Conservation (phyloP, 2,888 invertebrate genomes). For the Cheiracanthium punctorium region DNA sequence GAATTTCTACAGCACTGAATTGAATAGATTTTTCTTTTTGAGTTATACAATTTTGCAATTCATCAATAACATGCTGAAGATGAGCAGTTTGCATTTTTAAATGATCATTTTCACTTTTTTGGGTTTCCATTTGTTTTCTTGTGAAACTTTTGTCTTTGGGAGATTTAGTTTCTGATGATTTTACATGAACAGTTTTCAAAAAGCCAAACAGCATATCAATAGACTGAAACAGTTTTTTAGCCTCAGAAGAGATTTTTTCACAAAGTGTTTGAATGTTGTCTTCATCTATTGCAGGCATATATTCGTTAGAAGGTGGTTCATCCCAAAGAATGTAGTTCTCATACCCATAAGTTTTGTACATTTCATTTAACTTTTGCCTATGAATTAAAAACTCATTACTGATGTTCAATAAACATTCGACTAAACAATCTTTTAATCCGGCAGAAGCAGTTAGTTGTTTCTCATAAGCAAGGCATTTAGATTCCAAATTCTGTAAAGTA, state of each 20-base stretch:
- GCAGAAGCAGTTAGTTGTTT: slow-evolving; percentile 6
- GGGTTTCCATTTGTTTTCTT: neutral
- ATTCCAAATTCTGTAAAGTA: slow-evolving; percentile 17
- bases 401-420: slow-evolving; percentile 2
- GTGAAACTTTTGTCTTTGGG: neutral
- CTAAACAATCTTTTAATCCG: slow-evolving; percentile 7
- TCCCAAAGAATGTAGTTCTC: neutral
- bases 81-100: neutral
- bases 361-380: neutral
- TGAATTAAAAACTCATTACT: neutral
- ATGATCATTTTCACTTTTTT: slow-evolving; percentile 6
- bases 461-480: neutral
- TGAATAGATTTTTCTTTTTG: slow-evolving; percentile 31
- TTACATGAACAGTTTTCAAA: neutral
- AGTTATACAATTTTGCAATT: slow-evolving; percentile 14
- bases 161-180: neutral
- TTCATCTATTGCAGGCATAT: neutral
- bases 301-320: neutral
- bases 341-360: slow-evolving; percentile 1
- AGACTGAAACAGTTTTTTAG: slow-evolving; percentile 13
- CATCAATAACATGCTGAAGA: neutral
- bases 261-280: slow-evolving; percentile 2
- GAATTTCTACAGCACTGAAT: neutral
- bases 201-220: neutral
- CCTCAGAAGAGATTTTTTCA: neutral